Conservation (phyloP, 1,140 invertebrate species). For the Rhyacophila brunnea region DNA sequence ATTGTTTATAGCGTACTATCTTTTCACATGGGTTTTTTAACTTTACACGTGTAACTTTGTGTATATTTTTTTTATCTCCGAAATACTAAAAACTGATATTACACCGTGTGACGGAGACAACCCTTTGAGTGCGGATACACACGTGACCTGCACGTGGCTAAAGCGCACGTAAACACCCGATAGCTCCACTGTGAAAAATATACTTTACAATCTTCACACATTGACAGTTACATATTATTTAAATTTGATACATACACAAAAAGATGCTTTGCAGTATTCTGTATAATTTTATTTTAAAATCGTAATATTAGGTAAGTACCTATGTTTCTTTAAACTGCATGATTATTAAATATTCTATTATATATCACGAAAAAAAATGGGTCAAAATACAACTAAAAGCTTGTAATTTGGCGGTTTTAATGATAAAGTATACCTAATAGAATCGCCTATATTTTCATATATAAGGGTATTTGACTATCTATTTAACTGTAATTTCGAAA, state of each 20-base stretch:
- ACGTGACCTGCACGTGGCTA: slow-evolving; percentile 22
- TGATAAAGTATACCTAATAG: no score
- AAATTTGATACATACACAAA: slow-evolving; percentile 2
- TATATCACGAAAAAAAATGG: no score
- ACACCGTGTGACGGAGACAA: background rate
- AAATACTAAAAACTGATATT: background rate
- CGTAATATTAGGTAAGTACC: no score
- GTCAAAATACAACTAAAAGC: no score
- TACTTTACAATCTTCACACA: background rate
- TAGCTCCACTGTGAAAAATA: slow-evolving; percentile 9
- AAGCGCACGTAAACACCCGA: slow-evolving; percentile 4
- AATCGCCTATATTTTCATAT: no score
- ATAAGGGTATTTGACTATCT: no score
- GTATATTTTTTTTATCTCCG: background rate
- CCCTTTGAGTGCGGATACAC: slow-evolving; percentile 17
- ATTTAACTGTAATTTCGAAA: no score
- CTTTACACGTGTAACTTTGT: background rate
- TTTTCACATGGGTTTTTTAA: background rate
- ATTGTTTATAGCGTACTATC: background rate
- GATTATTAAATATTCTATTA: no score
- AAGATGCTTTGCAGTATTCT: background rate
- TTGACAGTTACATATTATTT: slow-evolving; percentile 2
- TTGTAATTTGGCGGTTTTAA: no score
- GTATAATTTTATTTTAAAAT: no score
- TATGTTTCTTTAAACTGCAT: no score